Evolutionary conservation across 2,797 vertebrate species (phyloP).

Genomic region (Knipowitschia caucasica): DNA sequence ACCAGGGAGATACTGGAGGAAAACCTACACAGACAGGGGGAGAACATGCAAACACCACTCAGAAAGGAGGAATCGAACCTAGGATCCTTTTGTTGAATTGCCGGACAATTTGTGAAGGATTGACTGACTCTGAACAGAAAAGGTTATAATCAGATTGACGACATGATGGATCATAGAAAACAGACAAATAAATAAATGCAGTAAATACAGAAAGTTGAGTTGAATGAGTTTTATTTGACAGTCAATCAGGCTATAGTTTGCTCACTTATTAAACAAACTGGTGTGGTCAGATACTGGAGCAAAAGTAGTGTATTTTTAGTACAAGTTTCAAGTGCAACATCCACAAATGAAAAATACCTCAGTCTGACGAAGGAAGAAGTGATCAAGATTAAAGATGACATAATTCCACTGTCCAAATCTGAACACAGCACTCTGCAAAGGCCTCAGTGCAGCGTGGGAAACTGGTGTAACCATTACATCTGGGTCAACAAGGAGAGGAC

Average conservation of each 20-base stretch:
- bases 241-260: conserved; percentile 64
- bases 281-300: conserved; percentile 56
- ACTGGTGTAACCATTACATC: too few relatives aligned
- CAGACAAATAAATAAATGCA: not conserved
- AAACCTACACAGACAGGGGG: too few relatives aligned
- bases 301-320: conserved; percentile 50
- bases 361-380: conserved; percentile 29
- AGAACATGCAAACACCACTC: too few relatives aligned
- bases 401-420: conserved; percentile 11
- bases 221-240: conserved; percentile 69
- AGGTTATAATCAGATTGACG: too few relatives aligned
- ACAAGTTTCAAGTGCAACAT: conserved; percentile 54
- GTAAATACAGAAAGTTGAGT: not conserved
- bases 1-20: too few relatives aligned
- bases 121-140: too few relatives aligned
- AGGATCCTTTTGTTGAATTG: too few relatives aligned
- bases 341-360: conserved; percentile 48
- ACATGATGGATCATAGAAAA: not conserved
- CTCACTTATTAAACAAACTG: conserved; percentile 59
- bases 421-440: not conserved
- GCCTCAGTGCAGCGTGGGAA: not conserved
- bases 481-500: too few relatives aligned
- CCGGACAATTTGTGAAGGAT: too few relatives aligned
- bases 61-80: too few relatives aligned
- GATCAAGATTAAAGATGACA: conserved; percentile 14